Percentiles rank a stretch among this genome's conserved stretches.
phyloP scores from a whole-genome alignment of 2,888 invertebrate species.

The Prenolepis imparis region DNA sequence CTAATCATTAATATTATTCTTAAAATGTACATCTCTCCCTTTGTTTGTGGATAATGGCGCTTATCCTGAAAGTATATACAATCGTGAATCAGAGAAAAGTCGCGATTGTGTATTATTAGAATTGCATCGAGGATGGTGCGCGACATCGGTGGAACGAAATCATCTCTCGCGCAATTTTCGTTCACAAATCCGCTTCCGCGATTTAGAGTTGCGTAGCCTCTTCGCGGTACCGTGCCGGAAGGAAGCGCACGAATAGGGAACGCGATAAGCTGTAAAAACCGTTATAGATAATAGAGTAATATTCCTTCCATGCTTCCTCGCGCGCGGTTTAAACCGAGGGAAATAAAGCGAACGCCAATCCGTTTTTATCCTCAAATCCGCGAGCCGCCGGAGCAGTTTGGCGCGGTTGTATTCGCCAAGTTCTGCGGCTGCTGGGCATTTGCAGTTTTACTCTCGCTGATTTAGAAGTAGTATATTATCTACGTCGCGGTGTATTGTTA shows the following conservation, averaged over 20 bases:
- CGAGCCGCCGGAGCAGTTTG: slow-evolving; percentile 30
- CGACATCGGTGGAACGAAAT: slow-evolving; percentile 1
- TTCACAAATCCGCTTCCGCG: background rate
- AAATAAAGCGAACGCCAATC: slow-evolving; percentile 45
- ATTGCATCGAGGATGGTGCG: background rate
- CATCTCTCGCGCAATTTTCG: background rate
- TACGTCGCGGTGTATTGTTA: slow-evolving; percentile 34
- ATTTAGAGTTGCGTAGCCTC: background rate
- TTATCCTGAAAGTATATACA: background rate
- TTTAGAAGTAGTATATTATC: slow-evolving; percentile 46
- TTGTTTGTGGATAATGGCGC: background rate
- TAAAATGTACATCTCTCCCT: background rate
- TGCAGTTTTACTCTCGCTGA: slow-evolving; percentile 26
- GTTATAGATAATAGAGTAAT: slow-evolving; percentile 51
- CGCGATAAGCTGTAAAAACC: slow-evolving; percentile 50
- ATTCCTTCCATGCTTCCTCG: slow-evolving; percentile 21
- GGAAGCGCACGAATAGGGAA: slow-evolving; percentile 16
- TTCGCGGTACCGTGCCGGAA: background rate
- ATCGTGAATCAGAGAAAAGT: background rate
- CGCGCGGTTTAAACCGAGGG: slow-evolving; percentile 20
- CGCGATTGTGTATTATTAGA: background rate
- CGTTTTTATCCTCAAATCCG: slow-evolving; percentile 51
- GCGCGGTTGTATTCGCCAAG: slow-evolving; percentile 12
- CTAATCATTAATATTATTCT: background rate
- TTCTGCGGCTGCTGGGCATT: slow-evolving; percentile 19